Evolutionary conservation across 2,888 invertebrate genomes (phyloP).

Genomic region (Timema cristinae): DNA sequence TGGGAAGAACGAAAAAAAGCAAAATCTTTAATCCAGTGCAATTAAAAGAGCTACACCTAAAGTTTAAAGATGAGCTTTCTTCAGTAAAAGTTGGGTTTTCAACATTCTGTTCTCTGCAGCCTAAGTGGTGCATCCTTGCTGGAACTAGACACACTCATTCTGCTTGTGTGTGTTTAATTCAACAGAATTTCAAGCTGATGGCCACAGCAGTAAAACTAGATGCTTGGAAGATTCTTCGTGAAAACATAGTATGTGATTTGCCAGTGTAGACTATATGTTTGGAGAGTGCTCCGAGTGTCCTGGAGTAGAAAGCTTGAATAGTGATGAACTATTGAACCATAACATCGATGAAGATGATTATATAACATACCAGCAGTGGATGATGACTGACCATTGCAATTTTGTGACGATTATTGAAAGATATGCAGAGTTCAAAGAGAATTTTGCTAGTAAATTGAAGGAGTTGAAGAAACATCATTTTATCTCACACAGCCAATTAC

Average conservation of each 20-base stretch:
- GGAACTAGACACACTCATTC: background rate
- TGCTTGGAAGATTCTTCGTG: slow-evolving; percentile 6
- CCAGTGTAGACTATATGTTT: background rate
- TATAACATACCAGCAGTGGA: too few species aligned
- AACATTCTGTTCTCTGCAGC: background rate
- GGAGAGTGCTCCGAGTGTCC: background rate
- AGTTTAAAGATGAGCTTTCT: background rate
- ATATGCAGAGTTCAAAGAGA: too few species aligned
- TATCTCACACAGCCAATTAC: too few species aligned
- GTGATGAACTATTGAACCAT: too few species aligned
- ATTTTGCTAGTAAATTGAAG: too few species aligned
- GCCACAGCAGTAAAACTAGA: background rate
- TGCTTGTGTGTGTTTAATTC: background rate
- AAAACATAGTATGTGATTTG: slow-evolving; percentile 4
- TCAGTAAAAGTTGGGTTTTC: background rate
- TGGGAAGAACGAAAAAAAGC: slow-evolving; percentile 1
- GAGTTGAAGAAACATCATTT: too few species aligned
- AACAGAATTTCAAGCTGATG: slow-evolving; percentile 1
- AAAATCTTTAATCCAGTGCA: background rate
- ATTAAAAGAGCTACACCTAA: slow-evolving; percentile 2
- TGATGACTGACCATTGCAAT: too few species aligned
- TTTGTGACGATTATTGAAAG: too few species aligned
- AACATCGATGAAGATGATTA: too few species aligned
- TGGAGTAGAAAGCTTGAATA: too few species aligned
- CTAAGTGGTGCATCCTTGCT: slow-evolving; percentile 5